phyloP scores from a whole-genome alignment of 2,888 invertebrate genomes.

The Pharmacophagus antenor region DNA sequence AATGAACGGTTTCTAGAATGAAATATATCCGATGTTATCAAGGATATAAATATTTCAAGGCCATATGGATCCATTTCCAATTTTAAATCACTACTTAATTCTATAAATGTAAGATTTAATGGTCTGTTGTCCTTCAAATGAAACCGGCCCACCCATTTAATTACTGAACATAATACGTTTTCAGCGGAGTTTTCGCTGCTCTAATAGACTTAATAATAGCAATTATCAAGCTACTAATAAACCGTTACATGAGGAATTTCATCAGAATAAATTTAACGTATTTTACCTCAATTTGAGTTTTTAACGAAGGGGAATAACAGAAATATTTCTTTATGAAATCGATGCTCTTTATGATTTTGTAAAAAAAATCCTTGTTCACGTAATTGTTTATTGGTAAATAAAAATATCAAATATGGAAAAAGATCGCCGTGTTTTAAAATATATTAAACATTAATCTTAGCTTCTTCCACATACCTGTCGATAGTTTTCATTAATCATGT shows the following conservation, averaged over 20 bases:
- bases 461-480: no score
- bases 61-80: background rate
- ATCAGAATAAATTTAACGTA: background rate
- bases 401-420: no score
- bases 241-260: background rate
- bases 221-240: constrained; percentile 14
- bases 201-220: constrained; percentile 21
- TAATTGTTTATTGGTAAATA: no score
- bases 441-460: no score
- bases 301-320: background rate
- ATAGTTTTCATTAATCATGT: no score
- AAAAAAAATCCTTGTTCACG: no score
- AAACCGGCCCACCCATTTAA: constrained; percentile 12
- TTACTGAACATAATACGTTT: constrained; percentile 6
- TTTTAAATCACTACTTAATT: background rate
- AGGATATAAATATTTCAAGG: no score
- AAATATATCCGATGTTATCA: no score
- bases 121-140: constrained; percentile 2
- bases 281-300: constrained; percentile 1
- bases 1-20: background rate
- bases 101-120: background rate
- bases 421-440: no score
- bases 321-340: no score
- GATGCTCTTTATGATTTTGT: no score
- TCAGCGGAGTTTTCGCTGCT: constrained; percentile 18